phyloP scores from a whole-genome alignment of 2,797 vertebrate species.

The Diceros bicornis region DNA sequence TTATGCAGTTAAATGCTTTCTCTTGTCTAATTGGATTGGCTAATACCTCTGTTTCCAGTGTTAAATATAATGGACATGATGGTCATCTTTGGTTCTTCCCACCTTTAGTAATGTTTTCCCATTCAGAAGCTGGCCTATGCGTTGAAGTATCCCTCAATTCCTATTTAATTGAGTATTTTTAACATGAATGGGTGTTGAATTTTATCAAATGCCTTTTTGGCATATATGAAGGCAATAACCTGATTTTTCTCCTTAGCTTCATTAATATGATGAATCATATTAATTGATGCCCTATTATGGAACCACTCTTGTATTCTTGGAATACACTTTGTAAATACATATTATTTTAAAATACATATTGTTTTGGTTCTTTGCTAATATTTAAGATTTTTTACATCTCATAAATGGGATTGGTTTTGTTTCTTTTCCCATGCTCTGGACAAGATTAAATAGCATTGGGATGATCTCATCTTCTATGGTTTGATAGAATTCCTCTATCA shows the following conservation, averaged over 20 bases:
- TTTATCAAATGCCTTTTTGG: neutral
- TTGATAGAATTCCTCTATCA: slow-evolving; percentile 9
- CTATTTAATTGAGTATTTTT: neutral
- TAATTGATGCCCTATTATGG: neutral
- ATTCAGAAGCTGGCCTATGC: neutral
- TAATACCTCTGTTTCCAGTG: neutral
- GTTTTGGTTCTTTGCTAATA: neutral
- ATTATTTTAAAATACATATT: slow-evolving; percentile 8
- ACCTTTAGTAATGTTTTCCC: neutral
- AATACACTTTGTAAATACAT: neutral
- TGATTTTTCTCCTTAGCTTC: slow-evolving; percentile 28
- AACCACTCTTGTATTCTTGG: neutral
- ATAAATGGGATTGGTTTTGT: neutral
- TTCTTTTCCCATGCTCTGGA: neutral
- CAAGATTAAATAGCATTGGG: neutral
- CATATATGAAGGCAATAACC: neutral
- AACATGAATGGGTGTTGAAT: neutral
- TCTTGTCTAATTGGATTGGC: neutral
- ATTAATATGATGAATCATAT: neutral
- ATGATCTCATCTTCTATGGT: neutral
- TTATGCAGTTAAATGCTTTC: neutral
- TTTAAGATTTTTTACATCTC: neutral
- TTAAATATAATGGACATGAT: neutral
- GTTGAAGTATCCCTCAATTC: neutral
- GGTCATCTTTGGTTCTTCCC: neutral